Evolutionary conservation across 2,113 vertebrate species (phyloP).

Genomic region (Triplophysa rosa): DNA sequence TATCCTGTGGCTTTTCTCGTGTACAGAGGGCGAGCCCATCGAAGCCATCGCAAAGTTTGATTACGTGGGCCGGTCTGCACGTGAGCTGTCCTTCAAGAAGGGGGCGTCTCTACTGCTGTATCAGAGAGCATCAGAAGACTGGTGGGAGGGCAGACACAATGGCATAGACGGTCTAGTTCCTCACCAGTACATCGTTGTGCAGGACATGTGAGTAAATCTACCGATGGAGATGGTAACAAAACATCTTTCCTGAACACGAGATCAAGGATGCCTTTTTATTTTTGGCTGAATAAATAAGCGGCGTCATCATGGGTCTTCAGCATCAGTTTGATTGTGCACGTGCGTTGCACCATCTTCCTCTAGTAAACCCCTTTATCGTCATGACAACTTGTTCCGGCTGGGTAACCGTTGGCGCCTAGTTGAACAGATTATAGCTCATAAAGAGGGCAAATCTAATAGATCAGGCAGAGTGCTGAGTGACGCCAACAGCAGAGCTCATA

Average conservation of each 20-base stretch:
- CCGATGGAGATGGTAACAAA: not conserved
- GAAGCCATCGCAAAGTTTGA: constrained; percentile 99
- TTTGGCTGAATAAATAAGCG: not conserved
- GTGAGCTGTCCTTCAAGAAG: constrained; percentile 98
- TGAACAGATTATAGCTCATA: constrained; percentile 61
- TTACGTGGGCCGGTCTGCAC: constrained; percentile 90
- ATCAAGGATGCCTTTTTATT: not conserved
- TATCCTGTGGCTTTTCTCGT: constrained; percentile 40
- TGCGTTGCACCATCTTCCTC: constrained; percentile 43
- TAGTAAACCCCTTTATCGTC: constrained; percentile 51
- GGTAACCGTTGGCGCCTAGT: constrained; percentile 54
- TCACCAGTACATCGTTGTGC: constrained; percentile 98
- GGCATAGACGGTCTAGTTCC: constrained; percentile 96
- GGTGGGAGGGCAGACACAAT: constrained; percentile 99
- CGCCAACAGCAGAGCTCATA: constrained; percentile 54
- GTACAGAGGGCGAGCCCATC: constrained; percentile 92
- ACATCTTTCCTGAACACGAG: not conserved
- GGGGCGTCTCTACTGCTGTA: constrained; percentile 95
- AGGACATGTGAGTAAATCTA: constrained; percentile 89
- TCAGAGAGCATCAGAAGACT: constrained; percentile 95
- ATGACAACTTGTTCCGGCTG: constrained; percentile 31
- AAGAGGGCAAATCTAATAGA: constrained; percentile 59
- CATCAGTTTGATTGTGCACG: constrained; percentile 29
- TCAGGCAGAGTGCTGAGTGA: constrained; percentile 59
- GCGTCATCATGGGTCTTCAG: no score